Evolutionary conservation across 2,888 invertebrate genomes (phyloP).

Genomic region (Ischnus inquisitorius): DNA sequence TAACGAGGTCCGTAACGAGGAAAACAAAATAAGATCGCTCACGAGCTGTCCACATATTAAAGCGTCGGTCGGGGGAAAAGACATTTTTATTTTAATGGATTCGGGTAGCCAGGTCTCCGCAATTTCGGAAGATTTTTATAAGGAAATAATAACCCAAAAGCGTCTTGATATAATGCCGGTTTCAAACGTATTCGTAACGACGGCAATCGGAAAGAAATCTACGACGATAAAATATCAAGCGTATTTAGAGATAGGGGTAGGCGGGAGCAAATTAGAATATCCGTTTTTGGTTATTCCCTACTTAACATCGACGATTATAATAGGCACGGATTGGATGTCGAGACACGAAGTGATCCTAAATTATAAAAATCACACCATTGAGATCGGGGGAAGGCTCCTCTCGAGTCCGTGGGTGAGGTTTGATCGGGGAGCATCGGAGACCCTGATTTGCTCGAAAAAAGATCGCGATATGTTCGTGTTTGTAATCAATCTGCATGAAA

Average conservation of each 20-base stretch:
- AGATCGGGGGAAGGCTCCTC: constrained; percentile 32
- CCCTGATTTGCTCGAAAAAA: background rate
- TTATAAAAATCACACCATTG: constrained; percentile 40
- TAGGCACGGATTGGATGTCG: constrained; percentile 45
- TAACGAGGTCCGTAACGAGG: constrained; percentile 8
- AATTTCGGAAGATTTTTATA: constrained; percentile 57
- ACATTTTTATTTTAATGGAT: constrained; percentile 43
- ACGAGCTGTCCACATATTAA: constrained; percentile 28
- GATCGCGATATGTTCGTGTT: background rate
- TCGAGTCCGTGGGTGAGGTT: background rate
- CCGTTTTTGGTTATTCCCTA: constrained; percentile 30
- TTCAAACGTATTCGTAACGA: constrained; percentile 41
- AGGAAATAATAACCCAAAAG: constrained; percentile 9
- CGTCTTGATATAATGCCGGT: constrained; percentile 44
- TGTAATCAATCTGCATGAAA: constrained; percentile 1
- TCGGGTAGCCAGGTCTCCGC: constrained; percentile 64
- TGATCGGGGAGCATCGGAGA: constrained; percentile 10
- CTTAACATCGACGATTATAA: constrained; percentile 37
- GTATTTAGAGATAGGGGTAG: constrained; percentile 4
- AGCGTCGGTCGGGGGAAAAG: background rate
- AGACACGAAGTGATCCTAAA: constrained; percentile 39
- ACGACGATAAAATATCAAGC: constrained; percentile 42
- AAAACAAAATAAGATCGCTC: background rate
- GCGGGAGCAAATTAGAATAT: background rate
- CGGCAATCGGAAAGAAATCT: too few species aligned